A percentile compares a stretch with the other conserved stretches of the same genome.
Evolutionary conservation across 2,113 vertebrate species (phyloP).

Genomic region (Mobula hypostoma): DNA sequence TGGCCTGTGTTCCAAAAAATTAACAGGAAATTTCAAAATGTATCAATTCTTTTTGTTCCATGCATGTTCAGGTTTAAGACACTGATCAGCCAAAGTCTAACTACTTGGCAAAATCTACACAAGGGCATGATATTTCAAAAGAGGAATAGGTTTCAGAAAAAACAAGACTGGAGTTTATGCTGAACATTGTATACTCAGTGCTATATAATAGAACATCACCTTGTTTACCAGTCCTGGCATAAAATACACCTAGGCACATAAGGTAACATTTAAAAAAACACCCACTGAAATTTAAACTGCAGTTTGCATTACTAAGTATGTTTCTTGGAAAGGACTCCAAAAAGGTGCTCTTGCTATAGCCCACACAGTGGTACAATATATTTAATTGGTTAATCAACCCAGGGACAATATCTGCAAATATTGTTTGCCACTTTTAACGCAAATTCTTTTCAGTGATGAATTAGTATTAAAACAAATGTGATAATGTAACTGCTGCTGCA

Average conservation of each 20-base stretch:
- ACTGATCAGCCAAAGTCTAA: not conserved
- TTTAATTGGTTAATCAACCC: not conserved
- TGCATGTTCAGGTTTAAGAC: not conserved
- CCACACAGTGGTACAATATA: not conserved
- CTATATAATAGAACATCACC: not conserved
- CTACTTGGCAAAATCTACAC: not conserved
- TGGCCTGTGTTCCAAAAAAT: not conserved
- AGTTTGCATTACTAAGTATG: not conserved
- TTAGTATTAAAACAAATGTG: not conserved
- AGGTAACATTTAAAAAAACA: not conserved
- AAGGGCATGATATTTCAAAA: not conserved
- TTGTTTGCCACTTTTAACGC: not conserved
- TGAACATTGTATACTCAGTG: not conserved
- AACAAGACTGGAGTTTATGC: not conserved
- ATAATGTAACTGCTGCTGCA: not conserved
- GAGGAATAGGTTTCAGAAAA: not conserved
- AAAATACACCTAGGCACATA: not conserved
- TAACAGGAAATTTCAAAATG: not conserved
- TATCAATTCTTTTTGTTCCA: not conserved
- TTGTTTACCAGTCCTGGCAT: not conserved
- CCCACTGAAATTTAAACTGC: too few species aligned
- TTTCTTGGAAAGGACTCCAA: not conserved
- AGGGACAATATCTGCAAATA: not conserved
- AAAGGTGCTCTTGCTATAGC: not conserved
- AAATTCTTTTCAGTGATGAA: not conserved